Evolutionary conservation across 2,113 vertebrate species (phyloP), one percentile per base, ranked within the genome.

Genomic region (Actenoides hombroni): DNA sequence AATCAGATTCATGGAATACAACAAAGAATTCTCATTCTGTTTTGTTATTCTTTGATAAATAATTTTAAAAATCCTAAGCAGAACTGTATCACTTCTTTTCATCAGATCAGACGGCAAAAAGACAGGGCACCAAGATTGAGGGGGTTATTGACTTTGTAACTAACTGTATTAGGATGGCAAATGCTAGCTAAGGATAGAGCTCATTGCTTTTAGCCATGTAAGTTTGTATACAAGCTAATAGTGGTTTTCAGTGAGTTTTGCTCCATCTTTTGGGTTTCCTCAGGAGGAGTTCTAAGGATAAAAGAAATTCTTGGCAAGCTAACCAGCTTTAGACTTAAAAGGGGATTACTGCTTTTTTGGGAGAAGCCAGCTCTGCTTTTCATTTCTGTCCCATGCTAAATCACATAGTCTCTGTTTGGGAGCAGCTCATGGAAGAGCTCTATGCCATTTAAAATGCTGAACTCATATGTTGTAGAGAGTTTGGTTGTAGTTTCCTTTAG

Each of bases 161-260:
- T 26, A 61, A 3, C 12, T 61, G 4, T 57, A 33, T 81, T 70
- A 31, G 49, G 51, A 78, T 13, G 75, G 25, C n/a, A 77, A 70
- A 83, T 54, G 8, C 37, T 83, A n/a, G 17, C 19, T 61, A 44
- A 79, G 46, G 28, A 44, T 49, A 79, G 64, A 88, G 13, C 26
- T 83, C 16, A 37, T 83, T 88, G 83, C 48, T 90, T 23, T 54
- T 67, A 83, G 73, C 64, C 0, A 0, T 20, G 5, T 56, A 49
- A 16, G 26, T 83, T 69, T 86, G 42, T 84, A 39, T 64, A 31
- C 65, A 70, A 74, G 28, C 85, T 94, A 93, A 53, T 59, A 69
- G 28, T 64, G 60, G 26, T 83, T 94, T 88, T 96, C 93, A 86
- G 89, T 90, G 93, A 42, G 86, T 86, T 96, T 94, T 97, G 83